Evolutionary conservation across 2,113 vertebrate species (phyloP).

Genomic region (Shinisaurus crocodilurus): DNA sequence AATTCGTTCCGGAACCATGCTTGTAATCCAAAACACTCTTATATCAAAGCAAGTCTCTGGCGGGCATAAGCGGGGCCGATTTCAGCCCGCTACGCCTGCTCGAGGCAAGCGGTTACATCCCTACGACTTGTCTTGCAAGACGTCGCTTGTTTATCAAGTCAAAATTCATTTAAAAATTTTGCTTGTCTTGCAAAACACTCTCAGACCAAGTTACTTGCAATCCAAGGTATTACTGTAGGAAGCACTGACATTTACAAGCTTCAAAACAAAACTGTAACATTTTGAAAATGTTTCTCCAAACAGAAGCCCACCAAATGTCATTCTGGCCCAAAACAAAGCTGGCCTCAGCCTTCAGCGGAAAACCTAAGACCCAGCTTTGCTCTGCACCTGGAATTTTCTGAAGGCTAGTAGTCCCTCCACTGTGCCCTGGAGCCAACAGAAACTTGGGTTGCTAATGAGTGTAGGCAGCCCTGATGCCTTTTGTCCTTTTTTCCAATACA

Average conservation of each 20-base stretch:
- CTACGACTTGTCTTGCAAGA: no score
- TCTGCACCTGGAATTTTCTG: rapidly evolving
- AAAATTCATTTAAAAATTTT: no score
- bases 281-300: neutral
- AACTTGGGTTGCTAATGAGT: conserved; percentile 7
- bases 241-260: neutral
- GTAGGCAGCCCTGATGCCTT: conserved; percentile 61
- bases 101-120: no score
- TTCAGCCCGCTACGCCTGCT: no score
- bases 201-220: no score
- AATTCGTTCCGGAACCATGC: no score
- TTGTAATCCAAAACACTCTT: no score
- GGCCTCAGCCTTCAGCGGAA: neutral
- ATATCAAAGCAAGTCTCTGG: no score
- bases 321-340: neutral
- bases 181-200: no score
- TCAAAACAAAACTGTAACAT: neutral
- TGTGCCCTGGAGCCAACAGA: neutral
- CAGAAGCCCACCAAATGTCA: neutral
- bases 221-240: no score
- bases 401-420: neutral
- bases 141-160: no score
- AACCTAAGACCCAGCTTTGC: neutral
- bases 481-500: conserved; percentile 74
- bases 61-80: no score